Evolutionary conservation across 2,888 invertebrate genomes (phyloP).

Genomic region (Harpalus rubripes): DNA sequence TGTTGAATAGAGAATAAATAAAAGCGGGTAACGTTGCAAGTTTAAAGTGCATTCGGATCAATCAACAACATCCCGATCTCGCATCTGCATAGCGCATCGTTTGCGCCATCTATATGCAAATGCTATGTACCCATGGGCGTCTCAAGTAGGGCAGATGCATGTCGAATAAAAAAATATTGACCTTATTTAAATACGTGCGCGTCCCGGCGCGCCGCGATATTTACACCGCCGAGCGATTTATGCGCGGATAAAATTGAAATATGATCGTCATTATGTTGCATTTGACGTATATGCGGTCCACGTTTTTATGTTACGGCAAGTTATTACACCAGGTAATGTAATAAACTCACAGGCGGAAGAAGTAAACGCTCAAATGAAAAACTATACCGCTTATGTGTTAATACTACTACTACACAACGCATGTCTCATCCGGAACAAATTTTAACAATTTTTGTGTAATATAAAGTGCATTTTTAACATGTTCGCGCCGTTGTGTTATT

Average conservation of each 20-base stretch:
- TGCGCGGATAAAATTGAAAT: conserved; percentile 67
- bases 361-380: background rate
- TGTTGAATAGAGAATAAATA: conserved; percentile 19
- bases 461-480: no score
- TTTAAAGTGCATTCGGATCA: conserved; percentile 44
- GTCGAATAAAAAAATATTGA: conserved; percentile 67
- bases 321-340: conserved; percentile 66
- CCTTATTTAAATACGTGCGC: conserved; percentile 66
- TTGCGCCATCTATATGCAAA: conserved; percentile 65
- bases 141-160: conserved; percentile 34
- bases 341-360: conserved; percentile 40
- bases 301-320: conserved; percentile 63
- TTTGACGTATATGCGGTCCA: conserved; percentile 65
- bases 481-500: no score
- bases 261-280: conserved; percentile 67
- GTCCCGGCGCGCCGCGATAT: conserved; percentile 48
- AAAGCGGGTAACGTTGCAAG: background rate
- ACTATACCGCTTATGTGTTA: background rate
- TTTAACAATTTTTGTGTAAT: no score
- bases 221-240: conserved; percentile 65
- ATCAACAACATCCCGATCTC: conserved; percentile 37
- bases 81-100: conserved; percentile 44
- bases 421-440: no score
- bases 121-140: conserved; percentile 43
- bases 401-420: background rate